Percentiles rank a stretch among this genome's conserved stretches.
These are phyloP conservation scores for Podarcis cretensis DNA, from an alignment of 2,113 vertebrate species.

Conservation along the genomic window DNA sequence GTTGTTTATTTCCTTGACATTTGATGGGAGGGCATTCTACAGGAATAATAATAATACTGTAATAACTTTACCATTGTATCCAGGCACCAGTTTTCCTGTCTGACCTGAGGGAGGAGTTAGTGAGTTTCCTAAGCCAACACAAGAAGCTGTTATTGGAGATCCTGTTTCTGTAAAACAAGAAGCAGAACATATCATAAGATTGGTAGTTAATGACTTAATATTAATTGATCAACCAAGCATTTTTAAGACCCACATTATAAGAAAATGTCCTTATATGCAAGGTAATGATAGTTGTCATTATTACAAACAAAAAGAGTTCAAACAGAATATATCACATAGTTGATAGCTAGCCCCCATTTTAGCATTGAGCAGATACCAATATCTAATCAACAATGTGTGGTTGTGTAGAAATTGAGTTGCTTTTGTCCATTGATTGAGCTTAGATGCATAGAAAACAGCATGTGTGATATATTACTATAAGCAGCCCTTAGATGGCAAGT, in stretches of 20 bases:
- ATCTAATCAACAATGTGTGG: background rate
- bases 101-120: conserved; percentile 90
- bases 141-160: conserved; percentile 92
- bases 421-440: background rate
- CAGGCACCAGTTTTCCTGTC: conserved; percentile 92
- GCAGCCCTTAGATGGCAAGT: background rate
- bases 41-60: too few species aligned
- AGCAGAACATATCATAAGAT: background rate
- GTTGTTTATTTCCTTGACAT: too few species aligned
- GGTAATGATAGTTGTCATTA: background rate
- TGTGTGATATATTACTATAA: background rate
- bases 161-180: conserved; percentile 85
- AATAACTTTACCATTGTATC: conserved; percentile 88
- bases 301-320: background rate
- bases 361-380: background rate
- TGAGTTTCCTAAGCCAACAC: conserved; percentile 88
- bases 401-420: background rate
- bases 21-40: too few species aligned
- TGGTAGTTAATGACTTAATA: background rate
- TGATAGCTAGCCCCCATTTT: background rate
- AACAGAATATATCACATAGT: background rate
- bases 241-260: conserved; percentile 3
- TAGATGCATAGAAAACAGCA: background rate
- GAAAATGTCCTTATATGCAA: background rate
- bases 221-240: background rate